Conservation (phyloP, 2,888 invertebrate species). For the Boloria selene region DNA sequence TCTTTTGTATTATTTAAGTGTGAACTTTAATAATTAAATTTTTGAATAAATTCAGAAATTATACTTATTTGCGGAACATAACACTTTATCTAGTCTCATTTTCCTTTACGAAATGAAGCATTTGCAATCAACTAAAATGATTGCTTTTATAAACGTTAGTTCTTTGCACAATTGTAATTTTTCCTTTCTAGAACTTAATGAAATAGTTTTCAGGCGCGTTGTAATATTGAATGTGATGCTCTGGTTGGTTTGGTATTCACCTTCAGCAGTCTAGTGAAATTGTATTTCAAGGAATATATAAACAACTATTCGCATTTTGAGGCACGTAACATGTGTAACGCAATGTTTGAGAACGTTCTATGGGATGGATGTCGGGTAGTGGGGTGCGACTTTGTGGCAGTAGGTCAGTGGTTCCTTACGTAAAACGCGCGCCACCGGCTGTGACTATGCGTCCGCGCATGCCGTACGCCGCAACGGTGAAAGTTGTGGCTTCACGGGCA, state of each 20-base stretch:
- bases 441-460: slow-evolving; percentile 50
- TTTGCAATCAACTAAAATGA: slow-evolving; percentile 14
- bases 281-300: slow-evolving; percentile 27
- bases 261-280: slow-evolving; percentile 32
- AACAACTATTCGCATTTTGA: slow-evolving; percentile 36
- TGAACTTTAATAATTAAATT: not conserved
- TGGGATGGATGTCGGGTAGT: slow-evolving; percentile 55
- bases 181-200: slow-evolving; percentile 24
- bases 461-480: slow-evolving; percentile 53
- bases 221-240: slow-evolving; percentile 34
- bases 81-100: slow-evolving; percentile 14
- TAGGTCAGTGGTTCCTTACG: slow-evolving; percentile 81
- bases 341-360: slow-evolving; percentile 57
- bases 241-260: slow-evolving; percentile 40
- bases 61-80: slow-evolving; percentile 7
- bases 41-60: not conserved
- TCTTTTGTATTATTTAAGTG: too few species aligned
- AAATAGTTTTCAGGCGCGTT: slow-evolving; percentile 24
- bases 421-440: slow-evolving; percentile 63
- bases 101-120: slow-evolving; percentile 29
- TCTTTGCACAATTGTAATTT: slow-evolving; percentile 22
- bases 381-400: slow-evolving; percentile 67
- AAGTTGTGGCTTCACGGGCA: slow-evolving; percentile 63
- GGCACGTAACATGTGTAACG: slow-evolving; percentile 50
- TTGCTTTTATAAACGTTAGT: slow-evolving; percentile 20